Conservation (phyloP, 2,797 vertebrate species). For the Enteromius argenteus region DNA sequence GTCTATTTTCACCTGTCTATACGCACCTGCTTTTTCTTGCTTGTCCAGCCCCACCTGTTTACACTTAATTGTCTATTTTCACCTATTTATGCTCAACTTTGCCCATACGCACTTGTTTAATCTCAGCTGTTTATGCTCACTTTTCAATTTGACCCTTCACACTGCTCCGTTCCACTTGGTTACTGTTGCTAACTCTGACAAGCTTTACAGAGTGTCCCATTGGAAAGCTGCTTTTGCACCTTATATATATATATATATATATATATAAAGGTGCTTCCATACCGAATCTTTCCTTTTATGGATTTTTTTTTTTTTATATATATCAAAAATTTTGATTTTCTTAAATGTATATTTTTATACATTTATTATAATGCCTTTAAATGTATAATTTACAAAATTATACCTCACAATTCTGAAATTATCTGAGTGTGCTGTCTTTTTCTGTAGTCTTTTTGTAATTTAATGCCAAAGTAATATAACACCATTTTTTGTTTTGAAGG, state of each 20-base stretch:
- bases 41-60: constrained; percentile 31
- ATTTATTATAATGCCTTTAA: no score
- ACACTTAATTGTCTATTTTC: neutral
- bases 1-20: constrained; percentile 59
- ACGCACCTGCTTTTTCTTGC: constrained; percentile 22
- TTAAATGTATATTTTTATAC: no score
- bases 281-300: no score
- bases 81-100: neutral
- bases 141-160: neutral
- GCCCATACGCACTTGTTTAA: neutral
- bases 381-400: no score
- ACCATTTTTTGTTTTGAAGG: no score
- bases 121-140: neutral
- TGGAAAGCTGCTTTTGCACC: neutral
- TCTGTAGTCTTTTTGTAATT: no score
- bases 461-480: neutral
- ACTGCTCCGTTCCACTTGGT: neutral
- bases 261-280: no score
- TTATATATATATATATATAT: no score
- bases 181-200: constrained; percentile 17
- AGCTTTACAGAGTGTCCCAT: neutral
- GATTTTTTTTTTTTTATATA: no score
- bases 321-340: no score
- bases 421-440: no score
- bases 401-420: no score